Base-by-base conservation (phyloP, 1,140 invertebrate genomes). In the Musca vetustissima region DNA sequence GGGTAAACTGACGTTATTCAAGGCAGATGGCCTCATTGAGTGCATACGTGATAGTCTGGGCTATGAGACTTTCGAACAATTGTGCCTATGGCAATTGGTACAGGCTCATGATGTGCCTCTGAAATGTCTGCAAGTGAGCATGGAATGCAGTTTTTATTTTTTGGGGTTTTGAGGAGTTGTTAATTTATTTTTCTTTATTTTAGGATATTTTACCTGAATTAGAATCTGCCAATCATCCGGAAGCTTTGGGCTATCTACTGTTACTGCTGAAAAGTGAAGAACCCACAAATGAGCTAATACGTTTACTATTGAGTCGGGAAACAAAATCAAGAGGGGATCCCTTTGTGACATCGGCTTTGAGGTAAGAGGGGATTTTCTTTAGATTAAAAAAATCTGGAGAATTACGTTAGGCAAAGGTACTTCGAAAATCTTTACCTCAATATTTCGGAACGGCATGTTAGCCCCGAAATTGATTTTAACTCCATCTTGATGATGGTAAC, bases 31-130 rank as follows among this genome's bases (percentile, higher is more conserved):
- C 22, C 85, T 93, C 28, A 87, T 89, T 36, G 84, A 86, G 36
- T 85, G 93, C 78, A 77, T 93, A 76, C 93, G 90, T 72, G 90
- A 92, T 13, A 98, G 93, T 78, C 85, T 98, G 64, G 88, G 89
- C 66, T 99, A 96, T 95, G 96, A 98, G 82, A 97, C 95, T 1
- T 95, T 97, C 74, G 97, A 98, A 82, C 97, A 99, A 79, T 93
- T 94, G 78, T 98, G 95, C 79, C 87, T 98, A 9, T 99, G 97
- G 97, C 95, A 98, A 84, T 85, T 99, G 36, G 88, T 98, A 48
- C 89, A 91, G 71, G 95, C 95, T 50, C 96, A 98, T 77, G 93
- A 96, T 81, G 93, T 98, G 76, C 91, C 93, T 19, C 88, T 97
- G 7, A 93, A 97, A 76, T 90, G 92, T 76, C 89, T 98, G 64